A percentile compares a stretch with the other conserved stretches of the same genome.
These are phyloP conservation scores for Carassius gibelio DNA, from an alignment of 2,113 vertebrate species.

Conservation along the genomic window DNA sequence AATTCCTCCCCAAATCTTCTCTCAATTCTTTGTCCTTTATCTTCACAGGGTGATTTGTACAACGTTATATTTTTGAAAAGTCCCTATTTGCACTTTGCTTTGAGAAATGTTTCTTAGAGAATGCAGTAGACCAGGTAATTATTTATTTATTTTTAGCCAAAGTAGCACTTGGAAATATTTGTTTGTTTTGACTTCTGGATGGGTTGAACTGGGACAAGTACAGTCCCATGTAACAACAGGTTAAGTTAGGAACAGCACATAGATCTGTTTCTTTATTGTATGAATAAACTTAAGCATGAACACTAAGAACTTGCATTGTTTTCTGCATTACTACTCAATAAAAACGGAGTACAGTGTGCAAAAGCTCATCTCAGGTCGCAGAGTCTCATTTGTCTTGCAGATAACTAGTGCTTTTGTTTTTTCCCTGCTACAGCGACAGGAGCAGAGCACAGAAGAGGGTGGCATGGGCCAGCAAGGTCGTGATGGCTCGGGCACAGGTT, in stretches of 20 bases:
- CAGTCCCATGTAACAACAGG: not conserved
- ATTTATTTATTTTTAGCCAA: not conserved
- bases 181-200: not conserved
- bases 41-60: not conserved
- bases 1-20: not conserved
- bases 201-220: not conserved
- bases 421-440: conserved; percentile 82
- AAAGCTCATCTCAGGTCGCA: not conserved
- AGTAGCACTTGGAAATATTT: not conserved
- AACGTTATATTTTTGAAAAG: not conserved
- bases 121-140: not conserved
- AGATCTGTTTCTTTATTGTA: not conserved
- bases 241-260: not conserved
- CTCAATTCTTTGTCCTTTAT: not conserved
- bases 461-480: conserved; percentile 75
- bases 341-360: not conserved
- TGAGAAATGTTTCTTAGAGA: not conserved
- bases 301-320: not conserved
- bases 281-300: not conserved
- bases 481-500: conserved; percentile 60
- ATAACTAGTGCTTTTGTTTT: conserved; percentile 1
- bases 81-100: not conserved
- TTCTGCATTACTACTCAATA: not conserved
- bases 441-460: conserved; percentile 92
- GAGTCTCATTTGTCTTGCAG: not conserved